A percentile compares a stretch with the other conserved stretches of the same genome.
Conservation (phyloP, 2,888 invertebrate species). For the Phragmatobia fuliginosa region DNA sequence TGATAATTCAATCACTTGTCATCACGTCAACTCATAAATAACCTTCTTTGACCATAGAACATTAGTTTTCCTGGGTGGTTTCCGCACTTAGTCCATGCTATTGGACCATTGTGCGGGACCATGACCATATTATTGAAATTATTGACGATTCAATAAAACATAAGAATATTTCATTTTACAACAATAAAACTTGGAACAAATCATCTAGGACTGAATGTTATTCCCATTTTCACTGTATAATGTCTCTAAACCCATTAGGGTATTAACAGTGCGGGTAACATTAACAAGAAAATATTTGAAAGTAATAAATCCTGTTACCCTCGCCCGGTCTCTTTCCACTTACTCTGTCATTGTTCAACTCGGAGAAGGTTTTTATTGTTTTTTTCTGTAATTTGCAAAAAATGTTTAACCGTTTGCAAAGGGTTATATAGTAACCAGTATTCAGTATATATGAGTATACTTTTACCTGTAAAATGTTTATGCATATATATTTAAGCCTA, state of each 20-base stretch:
- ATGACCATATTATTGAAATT: too few relatives aligned
- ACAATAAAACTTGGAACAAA: neutral
- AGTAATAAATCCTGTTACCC: conserved; percentile 22
- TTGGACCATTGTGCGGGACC: too few relatives aligned
- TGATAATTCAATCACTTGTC: too few relatives aligned
- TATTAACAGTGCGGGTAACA: conserved; percentile 18
- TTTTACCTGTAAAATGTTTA: too few relatives aligned
- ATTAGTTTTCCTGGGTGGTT: too few relatives aligned
- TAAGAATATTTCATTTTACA: too few relatives aligned
- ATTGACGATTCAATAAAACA: too few relatives aligned
- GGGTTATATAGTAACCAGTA: neutral
- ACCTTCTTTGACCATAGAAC: too few relatives aligned
- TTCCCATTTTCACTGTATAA: conserved; percentile 9
- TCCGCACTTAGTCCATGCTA: too few relatives aligned
- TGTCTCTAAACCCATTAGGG: conserved; percentile 15
- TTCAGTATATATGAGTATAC: neutral
- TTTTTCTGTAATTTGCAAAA: neutral
- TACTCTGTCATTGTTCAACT: conserved; percentile 21
- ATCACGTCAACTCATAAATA: too few relatives aligned
- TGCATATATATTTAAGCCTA: too few relatives aligned
- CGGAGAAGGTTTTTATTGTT: conserved; percentile 16
- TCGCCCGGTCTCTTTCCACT: conserved; percentile 16
- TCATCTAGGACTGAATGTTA: conserved; percentile 1
- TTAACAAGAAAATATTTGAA: conserved; percentile 26
- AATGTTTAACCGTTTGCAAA: neutral